Conservation (phyloP, 1,140 invertebrate genomes). For the Scaptomyza hsui region DNA sequence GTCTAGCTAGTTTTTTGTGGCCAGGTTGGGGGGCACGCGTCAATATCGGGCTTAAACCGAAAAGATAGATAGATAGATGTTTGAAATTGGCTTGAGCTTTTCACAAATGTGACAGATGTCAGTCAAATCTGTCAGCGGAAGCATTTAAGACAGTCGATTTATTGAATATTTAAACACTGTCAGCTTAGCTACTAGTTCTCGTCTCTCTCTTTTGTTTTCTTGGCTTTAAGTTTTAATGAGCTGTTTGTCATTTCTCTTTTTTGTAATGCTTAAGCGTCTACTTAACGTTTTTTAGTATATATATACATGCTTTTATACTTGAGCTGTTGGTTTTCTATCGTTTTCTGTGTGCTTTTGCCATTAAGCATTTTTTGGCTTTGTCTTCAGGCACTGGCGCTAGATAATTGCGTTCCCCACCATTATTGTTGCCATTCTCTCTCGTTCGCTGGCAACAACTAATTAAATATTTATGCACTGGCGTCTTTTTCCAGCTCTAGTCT, state of each 20-base stretch:
- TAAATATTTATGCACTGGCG: constrained; percentile 58
- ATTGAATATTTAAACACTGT: constrained; percentile 53
- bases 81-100: constrained; percentile 25
- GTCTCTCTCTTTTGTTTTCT: neutral
- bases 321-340: constrained; percentile 5
- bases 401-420: constrained; percentile 37
- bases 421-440: constrained; percentile 41
- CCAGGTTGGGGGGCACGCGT: constrained; percentile 20
- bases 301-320: constrained; percentile 3
- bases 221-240: constrained; percentile 47
- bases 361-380: constrained; percentile 44
- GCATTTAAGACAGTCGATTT: constrained; percentile 74
- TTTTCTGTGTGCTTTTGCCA: constrained; percentile 36
- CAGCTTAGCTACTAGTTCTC: neutral
- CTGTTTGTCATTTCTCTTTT: constrained; percentile 29
- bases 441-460: constrained; percentile 42
- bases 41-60: constrained; percentile 22
- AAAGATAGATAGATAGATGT: constrained; percentile 26
- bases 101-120: constrained; percentile 69
- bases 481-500: constrained; percentile 2
- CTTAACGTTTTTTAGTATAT: neutral
- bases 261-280: constrained; percentile 24
- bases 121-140: constrained; percentile 65
- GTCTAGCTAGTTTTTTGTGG: constrained; percentile 25
- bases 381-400: constrained; percentile 44